A percentile compares a stretch with the other conserved stretches of the same genome.
Conservation (phyloP, 53 echinoderm and acorn worm species). For the Antedon mediterranea region DNA sequence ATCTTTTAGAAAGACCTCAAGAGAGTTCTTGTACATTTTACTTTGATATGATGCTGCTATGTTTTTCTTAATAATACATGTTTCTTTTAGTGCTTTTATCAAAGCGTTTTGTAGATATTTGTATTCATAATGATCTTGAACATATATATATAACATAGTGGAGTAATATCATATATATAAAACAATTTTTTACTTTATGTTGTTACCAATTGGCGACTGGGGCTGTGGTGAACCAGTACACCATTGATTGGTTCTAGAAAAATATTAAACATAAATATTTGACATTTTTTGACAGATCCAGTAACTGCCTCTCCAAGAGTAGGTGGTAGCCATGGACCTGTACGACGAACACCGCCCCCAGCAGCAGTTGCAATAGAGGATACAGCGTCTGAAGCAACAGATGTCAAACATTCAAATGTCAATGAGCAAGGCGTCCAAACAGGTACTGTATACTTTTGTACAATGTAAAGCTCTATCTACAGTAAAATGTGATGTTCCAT, state of each 20-base stretch:
- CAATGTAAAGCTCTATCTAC: neutral
- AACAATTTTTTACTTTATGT: neutral
- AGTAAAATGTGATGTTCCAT: too few relatives aligned
- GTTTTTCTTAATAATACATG: too few relatives aligned
- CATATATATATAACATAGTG: too few relatives aligned
- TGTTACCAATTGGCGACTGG: neutral
- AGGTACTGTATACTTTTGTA: slow-evolving; percentile 16
- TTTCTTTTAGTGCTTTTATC: too few relatives aligned
- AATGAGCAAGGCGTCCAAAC: slow-evolving; percentile 77
- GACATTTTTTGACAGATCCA: neutral
- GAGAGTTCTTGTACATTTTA: too few relatives aligned
- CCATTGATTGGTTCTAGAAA: too few relatives aligned
- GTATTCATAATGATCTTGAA: too few relatives aligned
- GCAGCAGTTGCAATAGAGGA: neutral
- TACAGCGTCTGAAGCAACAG: slow-evolving; percentile 4
- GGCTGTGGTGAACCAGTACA: neutral
- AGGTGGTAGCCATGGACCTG: neutral
- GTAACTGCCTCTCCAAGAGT: neutral
- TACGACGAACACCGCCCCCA: neutral
- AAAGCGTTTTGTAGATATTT: too few relatives aligned
- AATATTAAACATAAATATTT: too few relatives aligned
- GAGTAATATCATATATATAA: too few relatives aligned
- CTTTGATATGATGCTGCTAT: too few relatives aligned
- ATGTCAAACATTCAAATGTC: slow-evolving; percentile 47
- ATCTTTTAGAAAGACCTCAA: too few relatives aligned